A percentile compares a stretch with the other conserved stretches of the same genome.
phyloP scores from a whole-genome alignment of 2,888 invertebrate species.

The Scotopteryx bipunctaria region DNA sequence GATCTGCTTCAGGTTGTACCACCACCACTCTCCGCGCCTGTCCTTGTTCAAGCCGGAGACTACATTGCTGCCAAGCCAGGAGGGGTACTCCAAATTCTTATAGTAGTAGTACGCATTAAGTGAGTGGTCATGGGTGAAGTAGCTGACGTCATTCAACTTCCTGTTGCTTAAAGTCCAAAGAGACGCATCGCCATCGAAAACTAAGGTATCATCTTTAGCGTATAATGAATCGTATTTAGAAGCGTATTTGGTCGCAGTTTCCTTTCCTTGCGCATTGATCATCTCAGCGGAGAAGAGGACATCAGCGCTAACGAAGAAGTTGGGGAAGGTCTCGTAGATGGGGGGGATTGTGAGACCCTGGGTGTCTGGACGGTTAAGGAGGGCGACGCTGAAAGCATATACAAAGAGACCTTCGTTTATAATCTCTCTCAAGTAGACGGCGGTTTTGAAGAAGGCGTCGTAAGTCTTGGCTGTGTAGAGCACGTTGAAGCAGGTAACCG shows the following conservation, averaged over 20 bases:
- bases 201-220: conserved; percentile 71
- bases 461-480: conserved; percentile 88
- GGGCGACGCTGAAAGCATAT: conserved; percentile 85
- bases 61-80: conserved; percentile 84
- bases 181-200: conserved; percentile 85
- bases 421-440: conserved; percentile 86
- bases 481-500: conserved; percentile 85
- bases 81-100: conserved; percentile 84
- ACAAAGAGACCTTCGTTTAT: conserved; percentile 88
- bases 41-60: conserved; percentile 63
- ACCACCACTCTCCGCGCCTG: conserved; percentile 34
- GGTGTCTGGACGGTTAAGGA: conserved; percentile 85
- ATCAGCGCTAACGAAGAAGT: conserved; percentile 87
- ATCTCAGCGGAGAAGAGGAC: conserved; percentile 86
- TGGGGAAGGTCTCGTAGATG: conserved; percentile 88
- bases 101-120: conserved; percentile 87
- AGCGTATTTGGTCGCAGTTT: conserved; percentile 55
- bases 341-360: conserved; percentile 87
- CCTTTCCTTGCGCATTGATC: conserved; percentile 73
- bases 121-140: conserved; percentile 89
- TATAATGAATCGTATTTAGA: no score
- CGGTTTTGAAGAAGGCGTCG: conserved; percentile 87
- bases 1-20: conserved; percentile 84
- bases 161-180: conserved; percentile 80
- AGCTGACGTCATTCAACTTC: conserved; percentile 82